Conservation (phyloP, 2,797 vertebrate species). For the Intellagama lesueurii region DNA sequence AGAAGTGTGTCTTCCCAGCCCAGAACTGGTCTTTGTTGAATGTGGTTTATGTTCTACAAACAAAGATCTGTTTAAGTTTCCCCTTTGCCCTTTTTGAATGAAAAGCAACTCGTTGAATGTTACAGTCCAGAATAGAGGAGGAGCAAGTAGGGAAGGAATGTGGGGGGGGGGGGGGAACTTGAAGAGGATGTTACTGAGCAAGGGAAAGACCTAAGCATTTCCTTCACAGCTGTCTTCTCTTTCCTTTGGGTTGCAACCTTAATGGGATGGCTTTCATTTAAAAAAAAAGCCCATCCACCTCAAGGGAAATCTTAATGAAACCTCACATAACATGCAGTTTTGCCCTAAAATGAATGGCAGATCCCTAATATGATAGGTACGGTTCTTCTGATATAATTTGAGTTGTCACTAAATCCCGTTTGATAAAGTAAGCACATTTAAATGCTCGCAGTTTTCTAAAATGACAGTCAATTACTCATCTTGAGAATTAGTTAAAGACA, state of each 20-base stretch:
- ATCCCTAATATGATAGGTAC: not conserved
- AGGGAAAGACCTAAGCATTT: not conserved
- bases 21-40: not conserved
- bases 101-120: not conserved
- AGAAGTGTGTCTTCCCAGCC: not conserved
- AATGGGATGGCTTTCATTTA: not conserved
- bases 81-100: not conserved
- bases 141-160: not conserved
- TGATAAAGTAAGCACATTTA: too few relatives aligned
- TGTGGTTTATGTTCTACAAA: not conserved
- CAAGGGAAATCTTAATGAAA: not conserved
- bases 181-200: not conserved
- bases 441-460: too few relatives aligned
- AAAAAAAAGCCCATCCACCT: not conserved
- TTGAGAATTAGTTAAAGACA: not conserved
- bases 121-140: not conserved
- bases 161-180: not conserved
- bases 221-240: not conserved
- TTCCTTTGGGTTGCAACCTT: not conserved
- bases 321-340: not conserved
- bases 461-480: too few relatives aligned
- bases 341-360: not conserved
- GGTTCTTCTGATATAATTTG: not conserved
- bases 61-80: not conserved
- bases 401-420: not conserved